Conservation (phyloP, 2,888 invertebrate genomes). For the Venustoraphidia nigricollis region DNA sequence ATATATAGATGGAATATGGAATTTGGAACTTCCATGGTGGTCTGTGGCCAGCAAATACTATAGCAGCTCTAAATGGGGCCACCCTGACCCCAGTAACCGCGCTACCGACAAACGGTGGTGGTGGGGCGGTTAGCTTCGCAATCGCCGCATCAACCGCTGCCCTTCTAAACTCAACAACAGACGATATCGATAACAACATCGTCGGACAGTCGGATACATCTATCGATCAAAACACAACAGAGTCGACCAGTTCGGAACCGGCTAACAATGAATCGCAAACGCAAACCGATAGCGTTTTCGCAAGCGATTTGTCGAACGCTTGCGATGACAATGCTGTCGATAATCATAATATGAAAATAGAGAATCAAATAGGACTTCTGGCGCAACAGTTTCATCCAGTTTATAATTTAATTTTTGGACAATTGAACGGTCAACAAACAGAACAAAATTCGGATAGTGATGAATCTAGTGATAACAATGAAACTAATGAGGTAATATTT, state of each 20-base stretch:
- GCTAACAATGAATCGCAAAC: not conserved
- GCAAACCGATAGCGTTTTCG: not conserved
- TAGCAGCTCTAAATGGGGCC: slow-evolving; percentile 2
- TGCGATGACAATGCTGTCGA: slow-evolving; percentile 4
- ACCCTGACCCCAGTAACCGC: slow-evolving; percentile 4
- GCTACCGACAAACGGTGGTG: not conserved
- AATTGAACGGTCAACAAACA: not conserved
- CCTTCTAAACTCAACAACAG: not conserved
- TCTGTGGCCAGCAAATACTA: slow-evolving; percentile 2
- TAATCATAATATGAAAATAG: not conserved
- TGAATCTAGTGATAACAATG: slow-evolving; percentile 4
- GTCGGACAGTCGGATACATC: not conserved
- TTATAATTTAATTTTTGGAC: slow-evolving; percentile 3
- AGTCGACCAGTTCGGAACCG: not conserved
- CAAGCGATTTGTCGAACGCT: slow-evolving; percentile 4
- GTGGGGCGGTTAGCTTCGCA: not conserved
- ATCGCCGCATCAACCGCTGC: not conserved
- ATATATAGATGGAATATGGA: slow-evolving; percentile 6
- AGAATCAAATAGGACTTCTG: slow-evolving; percentile 1
- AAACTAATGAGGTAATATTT: not conserved
- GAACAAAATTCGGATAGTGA: not conserved
- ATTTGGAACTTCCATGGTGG: slow-evolving; percentile 6
- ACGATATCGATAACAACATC: not conserved
- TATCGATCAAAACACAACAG: not conserved
- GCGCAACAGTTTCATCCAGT: slow-evolving; percentile 4